Evolutionary conservation across 2,113 vertebrate genomes (phyloP).

Genomic region (Theropithecus gelada): DNA sequence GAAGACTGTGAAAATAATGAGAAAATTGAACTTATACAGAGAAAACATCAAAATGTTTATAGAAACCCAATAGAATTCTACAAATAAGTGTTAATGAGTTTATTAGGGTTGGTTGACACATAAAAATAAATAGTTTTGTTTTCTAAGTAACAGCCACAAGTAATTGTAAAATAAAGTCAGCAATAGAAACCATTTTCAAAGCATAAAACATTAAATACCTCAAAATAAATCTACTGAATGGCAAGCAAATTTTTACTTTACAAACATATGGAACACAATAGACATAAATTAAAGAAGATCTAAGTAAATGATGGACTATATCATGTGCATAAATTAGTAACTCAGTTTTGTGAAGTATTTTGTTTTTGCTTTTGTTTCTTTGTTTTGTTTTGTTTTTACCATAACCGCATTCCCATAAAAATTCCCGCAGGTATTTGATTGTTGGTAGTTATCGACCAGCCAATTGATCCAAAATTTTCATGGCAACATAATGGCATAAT

Average conservation of each 20-base stretch:
- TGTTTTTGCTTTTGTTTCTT: no score
- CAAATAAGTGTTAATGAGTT: neutral
- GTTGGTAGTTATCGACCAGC: neutral
- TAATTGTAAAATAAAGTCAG: neutral
- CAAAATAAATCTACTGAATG: no score
- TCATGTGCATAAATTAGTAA: no score
- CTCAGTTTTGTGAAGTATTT: no score
- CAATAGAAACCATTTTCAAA: no score
- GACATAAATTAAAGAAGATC: no score
- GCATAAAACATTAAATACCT: no score
- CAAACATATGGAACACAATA: no score
- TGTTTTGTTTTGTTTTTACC: no score
- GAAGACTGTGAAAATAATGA: neutral
- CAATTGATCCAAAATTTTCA: neutral
- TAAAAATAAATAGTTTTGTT: neutral
- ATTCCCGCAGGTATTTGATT: neutral
- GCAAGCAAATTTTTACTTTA: no score
- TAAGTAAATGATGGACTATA: no score
- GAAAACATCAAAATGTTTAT: neutral
- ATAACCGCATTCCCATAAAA: no score
- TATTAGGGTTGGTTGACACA: neutral
- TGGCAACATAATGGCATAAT: neutral
- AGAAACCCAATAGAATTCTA: neutral
- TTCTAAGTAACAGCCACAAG: neutral
- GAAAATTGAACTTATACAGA: neutral